Base-by-base conservation (phyloP, 2,113 vertebrate species). In the Saguinus midas region DNA sequence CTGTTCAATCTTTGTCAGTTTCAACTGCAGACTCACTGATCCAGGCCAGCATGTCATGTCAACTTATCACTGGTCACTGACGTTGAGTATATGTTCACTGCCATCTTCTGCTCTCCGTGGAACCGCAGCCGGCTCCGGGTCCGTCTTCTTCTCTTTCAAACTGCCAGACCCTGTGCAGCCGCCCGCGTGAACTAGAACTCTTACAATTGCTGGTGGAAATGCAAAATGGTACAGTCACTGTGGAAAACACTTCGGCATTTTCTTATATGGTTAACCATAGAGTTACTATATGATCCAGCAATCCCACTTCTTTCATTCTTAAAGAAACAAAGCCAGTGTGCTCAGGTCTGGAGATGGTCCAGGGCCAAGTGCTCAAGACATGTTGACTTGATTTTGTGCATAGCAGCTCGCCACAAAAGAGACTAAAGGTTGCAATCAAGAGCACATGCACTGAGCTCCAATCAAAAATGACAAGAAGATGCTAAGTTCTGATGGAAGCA, bases 361-460 rank as follows among this genome's bases (percentile, higher is more conserved):
- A 21, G 32, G 50, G n/a, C n/a, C 66, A 32, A 40, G 35, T 14
- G 20, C 23, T 10, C 0, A 1, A 80, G 27, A 1, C 0, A 0
- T n/a, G 45, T 13, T 66, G 23, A 81, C 29, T 2, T 4, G 11
- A n/a, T 29, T 90, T 88, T 66, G 25, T 76, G 58, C 17, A 82
- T 14, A 58, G 21, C 0, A 5, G n/a, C 43, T 92, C 57, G 17
- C 1, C 66, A 93, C 78, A 64, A 91, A 95, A 75, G 57, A 95
- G 55, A 79, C 35, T 76, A 72, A 76, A 85, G 8, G 8, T 25
- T 20, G 9, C 1, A 72, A 76, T 23, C 21, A 66, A 25, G 57
- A 70, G 45, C 21, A 45, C 16, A 5, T 12, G 50, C 29, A 83
- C 37, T 68, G 23, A 64, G 48, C 45, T 91, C 14, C 68, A 82